Conservation (phyloP, 2,888 invertebrate genomes). For the Acleris holmiana region DNA sequence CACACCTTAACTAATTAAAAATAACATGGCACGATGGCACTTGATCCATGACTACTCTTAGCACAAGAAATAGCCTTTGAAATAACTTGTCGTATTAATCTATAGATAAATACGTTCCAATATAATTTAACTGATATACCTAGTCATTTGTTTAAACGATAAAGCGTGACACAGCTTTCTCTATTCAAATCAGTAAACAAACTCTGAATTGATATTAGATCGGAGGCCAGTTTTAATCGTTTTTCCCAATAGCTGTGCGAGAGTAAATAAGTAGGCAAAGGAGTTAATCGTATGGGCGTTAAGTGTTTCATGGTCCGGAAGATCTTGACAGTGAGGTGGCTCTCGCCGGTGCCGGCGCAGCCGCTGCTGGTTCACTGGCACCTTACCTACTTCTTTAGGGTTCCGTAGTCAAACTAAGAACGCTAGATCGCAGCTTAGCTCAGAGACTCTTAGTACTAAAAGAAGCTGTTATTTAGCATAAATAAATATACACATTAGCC, state of each 20-base stretch:
- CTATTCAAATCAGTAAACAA: constrained; percentile 24
- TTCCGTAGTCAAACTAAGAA: too few relatives aligned
- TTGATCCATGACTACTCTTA: too few relatives aligned
- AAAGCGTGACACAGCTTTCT: constrained; percentile 10
- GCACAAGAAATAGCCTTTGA: too few relatives aligned
- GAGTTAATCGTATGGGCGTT: constrained; percentile 26
- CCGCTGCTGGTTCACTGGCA: too few relatives aligned
- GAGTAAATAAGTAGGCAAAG: constrained; percentile 21
- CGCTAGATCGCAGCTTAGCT: too few relatives aligned
- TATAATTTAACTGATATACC: not conserved
- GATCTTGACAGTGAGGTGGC: constrained; percentile 8
- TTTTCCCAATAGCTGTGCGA: constrained; percentile 13
- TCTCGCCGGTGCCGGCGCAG: not conserved
- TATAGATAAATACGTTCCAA: not conserved
- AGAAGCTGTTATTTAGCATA: too few relatives aligned
- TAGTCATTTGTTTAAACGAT: not conserved
- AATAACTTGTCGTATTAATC: too few relatives aligned
- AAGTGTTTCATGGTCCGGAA: constrained; percentile 22
- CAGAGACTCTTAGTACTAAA: too few relatives aligned
- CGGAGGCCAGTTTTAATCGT: constrained; percentile 7
- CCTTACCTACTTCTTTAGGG: too few relatives aligned
- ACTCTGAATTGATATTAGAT: constrained; percentile 20
- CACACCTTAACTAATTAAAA: too few relatives aligned
- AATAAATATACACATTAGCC: too few relatives aligned
- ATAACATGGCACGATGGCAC: too few relatives aligned